Evolutionary conservation across 2,888 invertebrate species (phyloP), one percentile per base, ranked within the genome.

Genomic region (Amphipoea lucens): DNA sequence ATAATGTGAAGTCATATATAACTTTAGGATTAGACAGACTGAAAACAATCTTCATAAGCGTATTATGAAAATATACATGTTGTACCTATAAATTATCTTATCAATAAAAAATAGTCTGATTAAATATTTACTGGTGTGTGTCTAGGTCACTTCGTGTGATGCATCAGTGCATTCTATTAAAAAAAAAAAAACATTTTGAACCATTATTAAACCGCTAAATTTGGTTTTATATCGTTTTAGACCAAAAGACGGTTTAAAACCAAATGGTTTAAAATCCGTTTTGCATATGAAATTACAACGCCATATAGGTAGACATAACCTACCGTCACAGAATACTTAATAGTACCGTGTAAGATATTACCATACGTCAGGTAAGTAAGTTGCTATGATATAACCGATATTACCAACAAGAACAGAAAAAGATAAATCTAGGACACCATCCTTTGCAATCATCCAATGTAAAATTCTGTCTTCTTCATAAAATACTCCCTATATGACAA

Each of bases 401-500:
- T 7, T 3, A 12, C n/a, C 23, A 60, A 57, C 2, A 20, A n/a
- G 5, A 23, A 48, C 17, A 57, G 4, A 29, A 51, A 76, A 79
- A 29, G 0, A 79, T 40, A 20, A 48, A 63, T 42, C 6, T 29
- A 54, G 23, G 57, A 42, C 63, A 40, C 29, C 20, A 57, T 48
- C 23, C 9, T 9, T 20, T 20, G n/a, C 20, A 51, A 54, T 45
- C 6, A 67, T 67, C n/a, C n/a, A 23, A 82, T 42, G n/a, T 68
- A 29, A 54, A 68, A 54, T 45, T 23, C 36, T 29, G n/a, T 42
- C 42, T 29, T 36, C 14, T 67, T 62, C n/a, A n/a, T 17, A 54
- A 76, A 83, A 79, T 48, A 68, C 68, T 45, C 36, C 77, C 77
- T 17, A 76, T 68, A 40, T 77, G 54, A 65, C 48, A 73, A 62